Evolutionary conservation across 2,113 vertebrate genomes (phyloP).

Genomic region (Bucco capensis): DNA sequence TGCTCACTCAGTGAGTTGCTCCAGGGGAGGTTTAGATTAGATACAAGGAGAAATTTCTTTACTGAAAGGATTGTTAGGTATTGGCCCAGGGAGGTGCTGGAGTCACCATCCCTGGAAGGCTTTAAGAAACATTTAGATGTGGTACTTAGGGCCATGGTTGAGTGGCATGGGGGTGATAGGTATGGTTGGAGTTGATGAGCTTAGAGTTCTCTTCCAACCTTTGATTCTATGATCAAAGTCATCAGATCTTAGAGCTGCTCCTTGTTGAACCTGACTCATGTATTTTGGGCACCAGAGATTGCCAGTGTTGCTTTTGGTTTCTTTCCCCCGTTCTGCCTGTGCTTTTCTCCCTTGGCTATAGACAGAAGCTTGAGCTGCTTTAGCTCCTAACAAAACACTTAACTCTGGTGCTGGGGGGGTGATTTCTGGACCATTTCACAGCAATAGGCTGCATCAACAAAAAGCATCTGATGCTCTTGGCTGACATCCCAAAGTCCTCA

Average conservation of each 20-base stretch:
- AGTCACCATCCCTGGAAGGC: too few species aligned
- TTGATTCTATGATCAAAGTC: neutral
- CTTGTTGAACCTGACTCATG: neutral
- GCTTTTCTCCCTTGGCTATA: neutral
- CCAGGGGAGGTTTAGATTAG: too few species aligned
- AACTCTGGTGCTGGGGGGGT: neutral
- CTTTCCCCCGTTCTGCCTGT: neutral
- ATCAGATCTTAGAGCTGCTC: neutral
- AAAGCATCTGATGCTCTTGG: slow-evolving; percentile 26
- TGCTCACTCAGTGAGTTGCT: neutral
- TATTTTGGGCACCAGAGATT: neutral
- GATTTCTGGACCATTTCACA: slow-evolving; percentile 61
- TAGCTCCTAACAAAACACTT: neutral
- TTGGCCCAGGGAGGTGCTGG: too few species aligned
- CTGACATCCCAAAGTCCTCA: neutral
- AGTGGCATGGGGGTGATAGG: too few species aligned
- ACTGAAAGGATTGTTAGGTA: too few species aligned
- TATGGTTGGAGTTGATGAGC: too few species aligned
- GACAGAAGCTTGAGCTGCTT: neutral
- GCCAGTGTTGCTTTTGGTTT: neutral
- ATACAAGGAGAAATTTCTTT: too few species aligned
- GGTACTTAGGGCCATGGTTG: too few species aligned
- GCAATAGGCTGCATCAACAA: slow-evolving; percentile 14
- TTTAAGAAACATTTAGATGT: too few species aligned
- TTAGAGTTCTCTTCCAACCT: too few species aligned